Conservation (phyloP, 2,113 vertebrate species). For the Syrrhaptes paradoxus region DNA sequence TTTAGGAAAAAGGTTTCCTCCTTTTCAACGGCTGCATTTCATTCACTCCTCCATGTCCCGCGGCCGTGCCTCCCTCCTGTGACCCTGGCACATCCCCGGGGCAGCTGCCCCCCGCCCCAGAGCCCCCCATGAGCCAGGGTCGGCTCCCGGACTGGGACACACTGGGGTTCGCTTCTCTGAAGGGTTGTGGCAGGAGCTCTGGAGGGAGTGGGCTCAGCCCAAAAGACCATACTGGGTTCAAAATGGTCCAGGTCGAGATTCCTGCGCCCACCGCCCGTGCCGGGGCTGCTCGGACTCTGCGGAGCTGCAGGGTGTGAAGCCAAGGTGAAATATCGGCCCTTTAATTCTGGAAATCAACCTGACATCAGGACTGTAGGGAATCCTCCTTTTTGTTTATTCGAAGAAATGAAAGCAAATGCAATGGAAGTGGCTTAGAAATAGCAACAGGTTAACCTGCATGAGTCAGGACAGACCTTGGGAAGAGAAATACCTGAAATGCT, state of each 20-base stretch:
- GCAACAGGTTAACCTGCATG: background rate
- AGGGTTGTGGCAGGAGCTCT: too few species aligned
- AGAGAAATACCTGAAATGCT: background rate
- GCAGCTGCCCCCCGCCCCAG: too few species aligned
- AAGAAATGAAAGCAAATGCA: background rate
- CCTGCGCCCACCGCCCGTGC: too few species aligned
- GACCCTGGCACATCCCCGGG: too few species aligned
- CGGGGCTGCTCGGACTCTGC: too few species aligned
- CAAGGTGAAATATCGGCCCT: background rate
- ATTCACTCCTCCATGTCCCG: rapidly evolving
- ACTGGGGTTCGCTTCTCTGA: too few species aligned
- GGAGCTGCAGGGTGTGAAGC: background rate
- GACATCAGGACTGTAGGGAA: background rate
- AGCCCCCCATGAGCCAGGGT: too few species aligned
- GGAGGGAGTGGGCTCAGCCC: too few species aligned
- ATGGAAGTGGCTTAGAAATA: background rate
- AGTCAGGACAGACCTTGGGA: background rate
- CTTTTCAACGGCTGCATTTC: background rate
- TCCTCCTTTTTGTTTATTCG: background rate
- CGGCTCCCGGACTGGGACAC: too few species aligned
- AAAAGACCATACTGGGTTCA: too few species aligned
- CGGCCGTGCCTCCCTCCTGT: background rate
- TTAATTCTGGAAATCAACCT: background rate
- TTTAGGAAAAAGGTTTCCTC: background rate
- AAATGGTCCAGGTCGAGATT: too few species aligned